Percentiles rank a stretch among this genome's conserved stretches.
Evolutionary conservation across 2,797 vertebrate species (phyloP).

Genomic region (Mormyrus hasselquistii): DNA sequence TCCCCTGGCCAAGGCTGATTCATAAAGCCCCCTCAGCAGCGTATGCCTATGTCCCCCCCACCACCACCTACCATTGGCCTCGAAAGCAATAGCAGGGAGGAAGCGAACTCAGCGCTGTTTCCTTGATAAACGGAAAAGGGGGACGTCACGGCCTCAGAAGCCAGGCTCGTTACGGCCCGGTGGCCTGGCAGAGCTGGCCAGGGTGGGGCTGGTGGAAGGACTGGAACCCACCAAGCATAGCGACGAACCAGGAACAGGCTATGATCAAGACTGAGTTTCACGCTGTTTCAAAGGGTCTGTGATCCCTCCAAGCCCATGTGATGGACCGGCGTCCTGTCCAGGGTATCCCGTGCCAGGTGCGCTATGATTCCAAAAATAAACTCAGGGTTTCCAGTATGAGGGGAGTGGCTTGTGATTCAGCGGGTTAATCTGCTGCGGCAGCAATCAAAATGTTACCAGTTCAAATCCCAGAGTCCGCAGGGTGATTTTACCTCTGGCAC

Average conservation of each 20-base stretch:
- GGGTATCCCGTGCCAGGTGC: not conserved
- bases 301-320: not conserved
- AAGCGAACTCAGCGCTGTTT: not conserved
- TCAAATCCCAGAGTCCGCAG: not conserved
- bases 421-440: not conserved
- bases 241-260: not conserved
- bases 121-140: not conserved
- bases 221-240: not conserved
- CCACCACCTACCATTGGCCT: not conserved
- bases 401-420: not conserved
- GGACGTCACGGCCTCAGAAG: not conserved
- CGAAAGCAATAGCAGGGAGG: not conserved
- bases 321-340: not conserved
- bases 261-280: not conserved
- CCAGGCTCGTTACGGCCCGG: not conserved
- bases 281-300: not conserved
- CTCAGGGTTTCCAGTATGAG: not conserved
- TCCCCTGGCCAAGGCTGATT: conserved; percentile 3
- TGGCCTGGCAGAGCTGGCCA: not conserved
- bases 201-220: not conserved
- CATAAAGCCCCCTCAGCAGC: conserved; percentile 2
- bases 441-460: not conserved
- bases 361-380: not conserved
- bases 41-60: not conserved
- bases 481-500: not conserved